phyloP scores from a whole-genome alignment of 2,888 invertebrate species.

The Anoncus sp. region DNA sequence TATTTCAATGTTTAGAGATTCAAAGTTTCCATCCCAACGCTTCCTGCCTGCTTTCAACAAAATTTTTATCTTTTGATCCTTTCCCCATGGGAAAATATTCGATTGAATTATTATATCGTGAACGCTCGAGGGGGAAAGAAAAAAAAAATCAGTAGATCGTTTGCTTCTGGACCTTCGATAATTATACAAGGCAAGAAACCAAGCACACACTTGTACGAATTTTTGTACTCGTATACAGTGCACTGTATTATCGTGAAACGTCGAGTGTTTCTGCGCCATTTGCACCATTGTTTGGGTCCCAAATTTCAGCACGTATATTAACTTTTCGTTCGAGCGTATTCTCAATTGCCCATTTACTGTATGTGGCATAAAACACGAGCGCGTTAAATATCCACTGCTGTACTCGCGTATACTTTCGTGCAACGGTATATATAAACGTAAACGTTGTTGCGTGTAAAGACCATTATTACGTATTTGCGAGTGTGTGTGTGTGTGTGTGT shows the following conservation, averaged over 20 bases:
- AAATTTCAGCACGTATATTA: constrained; percentile 34
- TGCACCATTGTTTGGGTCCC: constrained; percentile 19
- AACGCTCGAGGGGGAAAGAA: neutral
- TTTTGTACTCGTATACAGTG: neutral
- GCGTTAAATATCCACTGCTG: constrained; percentile 41
- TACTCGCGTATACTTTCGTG: constrained; percentile 34
- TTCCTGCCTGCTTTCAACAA: neutral
- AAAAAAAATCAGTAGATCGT: neutral
- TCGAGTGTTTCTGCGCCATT: neutral
- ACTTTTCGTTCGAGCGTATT: constrained; percentile 13
- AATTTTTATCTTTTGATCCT: neutral
- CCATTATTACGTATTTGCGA: constrained; percentile 31
- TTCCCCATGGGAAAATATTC: neutral
- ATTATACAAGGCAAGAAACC: constrained; percentile 13
- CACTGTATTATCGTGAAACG: constrained; percentile 24
- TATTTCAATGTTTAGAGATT: neutral
- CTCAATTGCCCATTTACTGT: constrained; percentile 3
- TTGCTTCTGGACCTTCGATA: neutral
- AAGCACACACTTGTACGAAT: neutral
- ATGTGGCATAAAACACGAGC: constrained; percentile 24
- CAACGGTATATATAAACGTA: constrained; percentile 57
- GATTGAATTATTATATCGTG: constrained; percentile 2
- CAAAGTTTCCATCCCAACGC: neutral
- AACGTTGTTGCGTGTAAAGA: constrained; percentile 51
- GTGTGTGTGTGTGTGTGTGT: constrained; percentile 1